phyloP scores from a whole-genome alignment of 2,113 vertebrate genomes.

The Ifrita kowaldi region DNA sequence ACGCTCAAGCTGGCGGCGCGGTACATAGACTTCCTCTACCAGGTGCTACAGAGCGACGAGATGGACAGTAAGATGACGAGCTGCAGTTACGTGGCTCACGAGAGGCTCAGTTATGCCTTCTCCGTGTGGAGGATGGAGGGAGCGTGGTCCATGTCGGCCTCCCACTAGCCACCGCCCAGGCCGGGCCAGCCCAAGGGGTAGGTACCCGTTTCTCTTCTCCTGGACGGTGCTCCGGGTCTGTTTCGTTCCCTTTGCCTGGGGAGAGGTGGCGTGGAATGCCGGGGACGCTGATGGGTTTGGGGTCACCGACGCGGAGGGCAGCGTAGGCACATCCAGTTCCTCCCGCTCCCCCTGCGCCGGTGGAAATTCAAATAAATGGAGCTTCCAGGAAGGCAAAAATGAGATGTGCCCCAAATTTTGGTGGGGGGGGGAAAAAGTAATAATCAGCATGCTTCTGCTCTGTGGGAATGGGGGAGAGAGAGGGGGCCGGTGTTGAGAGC shows the following conservation, averaged over 20 bases:
- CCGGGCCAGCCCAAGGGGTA: constrained; percentile 52
- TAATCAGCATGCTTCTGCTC: neutral
- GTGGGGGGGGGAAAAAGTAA: fast-evolving
- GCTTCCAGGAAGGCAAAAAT: neutral
- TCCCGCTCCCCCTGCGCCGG: fast-evolving
- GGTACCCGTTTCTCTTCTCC: constrained; percentile 9
- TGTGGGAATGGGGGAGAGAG: neutral
- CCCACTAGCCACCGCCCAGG: constrained; percentile 80
- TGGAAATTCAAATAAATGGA: neutral
- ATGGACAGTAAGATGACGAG: constrained; percentile 96
- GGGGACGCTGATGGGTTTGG: neutral
- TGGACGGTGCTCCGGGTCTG: fast-evolving
- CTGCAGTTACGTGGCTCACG: constrained; percentile 95
- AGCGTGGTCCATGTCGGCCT: constrained; percentile 95
- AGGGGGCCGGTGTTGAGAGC: neutral
- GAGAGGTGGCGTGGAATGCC: fast-evolving
- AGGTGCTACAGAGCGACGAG: constrained; percentile 96
- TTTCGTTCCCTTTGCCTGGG: neutral
- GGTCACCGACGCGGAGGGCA: fast-evolving
- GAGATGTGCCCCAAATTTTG: neutral
- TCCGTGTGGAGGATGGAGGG: constrained; percentile 98
- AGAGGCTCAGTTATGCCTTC: constrained; percentile 96
- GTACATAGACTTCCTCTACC: constrained; percentile 97
- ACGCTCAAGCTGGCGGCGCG: constrained; percentile 91
- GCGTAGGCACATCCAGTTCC: fast-evolving